Conservation (phyloP, 2,888 invertebrate genomes). For the Coelinius sp. region DNA sequence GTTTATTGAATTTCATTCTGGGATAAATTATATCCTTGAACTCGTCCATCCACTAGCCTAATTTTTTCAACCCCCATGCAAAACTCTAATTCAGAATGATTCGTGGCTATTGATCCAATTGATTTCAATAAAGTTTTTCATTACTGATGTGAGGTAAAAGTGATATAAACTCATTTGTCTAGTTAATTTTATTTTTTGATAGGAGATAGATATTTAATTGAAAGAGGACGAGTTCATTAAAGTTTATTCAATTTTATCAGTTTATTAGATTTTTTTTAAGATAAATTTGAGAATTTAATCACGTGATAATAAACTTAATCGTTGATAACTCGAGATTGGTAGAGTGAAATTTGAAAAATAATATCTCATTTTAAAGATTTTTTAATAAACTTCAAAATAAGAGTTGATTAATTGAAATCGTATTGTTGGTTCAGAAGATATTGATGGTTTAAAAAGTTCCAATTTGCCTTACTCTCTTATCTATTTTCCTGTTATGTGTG, state of each 20-base stretch:
- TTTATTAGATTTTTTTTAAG: too few relatives aligned
- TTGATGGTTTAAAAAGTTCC: neutral
- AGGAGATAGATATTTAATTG: too few relatives aligned
- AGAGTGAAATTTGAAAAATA: too few relatives aligned
- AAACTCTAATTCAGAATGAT: slow-evolving; percentile 51
- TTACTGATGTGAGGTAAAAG: neutral
- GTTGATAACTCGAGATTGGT: neutral
- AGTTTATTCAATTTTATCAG: too few relatives aligned
- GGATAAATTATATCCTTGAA: slow-evolving; percentile 1
- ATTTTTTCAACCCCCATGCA: slow-evolving; percentile 7
- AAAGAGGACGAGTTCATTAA: too few relatives aligned
- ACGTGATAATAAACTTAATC: too few relatives aligned
- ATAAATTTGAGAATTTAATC: too few relatives aligned
- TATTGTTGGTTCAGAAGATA: neutral
- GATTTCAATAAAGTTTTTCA: slow-evolving; percentile 53
- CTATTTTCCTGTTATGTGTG: slow-evolving; percentile 35
- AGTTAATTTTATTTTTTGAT: neutral
- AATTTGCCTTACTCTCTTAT: neutral
- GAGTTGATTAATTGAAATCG: neutral
- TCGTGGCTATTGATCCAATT: slow-evolving; percentile 60
- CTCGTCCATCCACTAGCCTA: neutral
- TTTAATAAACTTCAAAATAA: neutral
- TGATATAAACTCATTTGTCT: neutral
- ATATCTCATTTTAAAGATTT: neutral
- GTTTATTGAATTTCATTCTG: neutral